Evolutionary conservation across 2,888 invertebrate genomes (phyloP).

Genomic region (Cataglyphis albicans): DNA sequence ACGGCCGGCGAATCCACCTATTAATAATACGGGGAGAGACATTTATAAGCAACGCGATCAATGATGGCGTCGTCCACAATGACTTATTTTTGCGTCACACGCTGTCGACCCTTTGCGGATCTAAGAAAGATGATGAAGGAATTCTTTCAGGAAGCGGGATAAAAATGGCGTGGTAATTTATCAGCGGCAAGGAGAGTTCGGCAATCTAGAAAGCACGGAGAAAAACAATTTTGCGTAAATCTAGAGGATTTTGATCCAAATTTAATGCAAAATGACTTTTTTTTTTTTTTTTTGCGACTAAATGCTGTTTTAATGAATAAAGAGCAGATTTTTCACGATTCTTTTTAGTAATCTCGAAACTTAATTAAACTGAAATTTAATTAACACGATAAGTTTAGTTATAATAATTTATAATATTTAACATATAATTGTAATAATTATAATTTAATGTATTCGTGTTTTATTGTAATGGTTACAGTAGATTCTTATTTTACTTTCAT

Average conservation of each 20-base stretch:
- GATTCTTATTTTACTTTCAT: not conserved
- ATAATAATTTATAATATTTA: not conserved
- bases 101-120: conserved; percentile 25
- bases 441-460: not conserved
- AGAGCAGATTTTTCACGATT: too few relatives aligned
- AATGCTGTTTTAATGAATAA: too few relatives aligned
- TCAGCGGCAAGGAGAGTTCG: not conserved
- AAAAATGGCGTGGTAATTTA: conserved; percentile 6
- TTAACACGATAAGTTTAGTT: not conserved
- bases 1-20: conserved; percentile 23
- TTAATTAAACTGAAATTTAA: not conserved
- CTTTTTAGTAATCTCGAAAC: too few relatives aligned
- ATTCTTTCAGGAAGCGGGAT: conserved; percentile 30
- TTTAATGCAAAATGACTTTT: too few relatives aligned
- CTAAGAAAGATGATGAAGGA: conserved; percentile 13
- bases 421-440: not conserved
- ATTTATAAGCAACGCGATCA: conserved; percentile 52
- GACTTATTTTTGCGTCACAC: conserved; percentile 50
- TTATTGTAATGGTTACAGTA: not conserved
- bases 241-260: not conserved
- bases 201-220: not conserved
- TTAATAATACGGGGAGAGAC: conserved; percentile 45
- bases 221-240: not conserved
- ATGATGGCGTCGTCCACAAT: conserved; percentile 48
- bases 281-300: too few relatives aligned